Conservation (phyloP, 64 coral and sea anemone genomes). For the Exaiptasia diaphana region DNA sequence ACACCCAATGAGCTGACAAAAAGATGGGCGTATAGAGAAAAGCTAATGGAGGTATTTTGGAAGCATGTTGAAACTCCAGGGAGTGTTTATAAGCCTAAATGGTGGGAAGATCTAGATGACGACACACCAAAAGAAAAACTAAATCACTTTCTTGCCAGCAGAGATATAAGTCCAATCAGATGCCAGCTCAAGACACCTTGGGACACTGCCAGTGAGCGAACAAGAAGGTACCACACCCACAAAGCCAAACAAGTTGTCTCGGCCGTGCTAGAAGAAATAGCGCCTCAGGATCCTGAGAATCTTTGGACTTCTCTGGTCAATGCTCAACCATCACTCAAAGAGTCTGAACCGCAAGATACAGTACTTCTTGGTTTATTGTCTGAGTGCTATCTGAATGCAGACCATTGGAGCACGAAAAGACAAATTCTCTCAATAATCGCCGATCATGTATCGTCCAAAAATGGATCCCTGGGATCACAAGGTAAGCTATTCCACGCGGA, state of each 20-base stretch:
- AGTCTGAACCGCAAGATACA: background rate
- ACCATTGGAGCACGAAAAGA: background rate
- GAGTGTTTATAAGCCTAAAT: background rate
- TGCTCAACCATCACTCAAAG: background rate
- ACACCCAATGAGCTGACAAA: background rate
- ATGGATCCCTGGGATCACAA: background rate
- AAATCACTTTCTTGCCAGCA: background rate
- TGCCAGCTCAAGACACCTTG: background rate
- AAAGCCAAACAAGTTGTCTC: slow-evolving; percentile 10
- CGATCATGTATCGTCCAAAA: background rate
- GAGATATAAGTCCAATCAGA: background rate
- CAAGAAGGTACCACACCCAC: background rate
- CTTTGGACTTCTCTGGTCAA: background rate
- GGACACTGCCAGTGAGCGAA: background rate
- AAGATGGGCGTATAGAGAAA: background rate
- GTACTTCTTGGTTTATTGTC: background rate
- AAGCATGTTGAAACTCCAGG: background rate
- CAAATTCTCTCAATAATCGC: slow-evolving; percentile 6
- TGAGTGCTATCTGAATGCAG: background rate
- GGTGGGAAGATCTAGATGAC: background rate
- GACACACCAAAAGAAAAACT: background rate
- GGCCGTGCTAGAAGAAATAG: background rate
- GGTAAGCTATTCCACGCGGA: background rate
- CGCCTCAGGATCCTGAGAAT: background rate
- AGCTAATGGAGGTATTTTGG: background rate